phyloP scores from a whole-genome alignment of 2,113 vertebrate species.

The Salvelinus fontinalis region DNA sequence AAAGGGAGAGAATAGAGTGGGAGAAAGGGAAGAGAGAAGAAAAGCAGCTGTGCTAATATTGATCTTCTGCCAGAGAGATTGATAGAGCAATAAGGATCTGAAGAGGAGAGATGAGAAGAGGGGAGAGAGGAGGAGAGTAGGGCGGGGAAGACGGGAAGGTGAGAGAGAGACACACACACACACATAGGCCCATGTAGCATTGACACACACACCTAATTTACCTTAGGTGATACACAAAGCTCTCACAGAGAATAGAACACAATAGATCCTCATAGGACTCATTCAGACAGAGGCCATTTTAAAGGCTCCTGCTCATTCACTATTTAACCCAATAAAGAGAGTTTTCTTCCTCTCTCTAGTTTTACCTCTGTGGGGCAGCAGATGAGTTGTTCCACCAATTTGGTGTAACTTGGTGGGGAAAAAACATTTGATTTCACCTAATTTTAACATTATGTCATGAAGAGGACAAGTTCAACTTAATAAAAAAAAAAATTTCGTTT shows the following conservation, averaged over 20 bases:
- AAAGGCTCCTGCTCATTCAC: neutral
- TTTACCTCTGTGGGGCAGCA: neutral
- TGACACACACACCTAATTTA: neutral
- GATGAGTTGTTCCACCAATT: neutral
- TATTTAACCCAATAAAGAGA: neutral
- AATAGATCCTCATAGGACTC: neutral
- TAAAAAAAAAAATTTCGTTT: too few relatives aligned
- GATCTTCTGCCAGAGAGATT: constrained; percentile 93
- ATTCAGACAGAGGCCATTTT: neutral
- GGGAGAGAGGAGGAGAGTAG: constrained; percentile 74
- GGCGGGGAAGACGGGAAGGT: constrained; percentile 72
- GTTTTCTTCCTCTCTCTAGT: neutral
- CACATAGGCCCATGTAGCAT: neutral
- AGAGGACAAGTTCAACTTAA: too few relatives aligned
- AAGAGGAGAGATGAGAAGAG: constrained; percentile 83
- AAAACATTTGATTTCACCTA: neutral
- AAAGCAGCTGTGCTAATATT: constrained; percentile 83
- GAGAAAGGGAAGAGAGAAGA: constrained; percentile 39
- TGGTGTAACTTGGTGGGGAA: too few relatives aligned
- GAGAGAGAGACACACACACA: constrained; percentile 54
- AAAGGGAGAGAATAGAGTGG: constrained; percentile 21
- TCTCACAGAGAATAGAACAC: neutral
- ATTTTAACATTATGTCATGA: constrained; percentile 53
- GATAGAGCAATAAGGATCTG: constrained; percentile 96
- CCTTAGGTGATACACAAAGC: neutral